Conservation (phyloP, 2,113 vertebrate genomes). For the Martes martes region DNA sequence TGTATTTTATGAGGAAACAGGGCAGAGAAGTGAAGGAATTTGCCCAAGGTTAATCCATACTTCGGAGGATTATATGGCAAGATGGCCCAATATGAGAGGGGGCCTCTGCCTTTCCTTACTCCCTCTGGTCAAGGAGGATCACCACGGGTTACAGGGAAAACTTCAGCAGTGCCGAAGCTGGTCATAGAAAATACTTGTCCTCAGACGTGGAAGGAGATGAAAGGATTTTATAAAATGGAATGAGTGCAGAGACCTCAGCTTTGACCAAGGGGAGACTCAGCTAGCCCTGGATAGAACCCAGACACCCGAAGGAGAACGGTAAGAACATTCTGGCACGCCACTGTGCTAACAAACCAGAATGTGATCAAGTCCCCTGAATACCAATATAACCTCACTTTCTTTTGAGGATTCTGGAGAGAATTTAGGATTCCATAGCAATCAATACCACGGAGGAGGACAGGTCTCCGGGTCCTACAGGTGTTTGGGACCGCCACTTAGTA, state of each 20-base stretch:
- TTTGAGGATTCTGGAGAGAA: background rate
- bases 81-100: background rate
- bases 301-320: background rate
- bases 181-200: background rate
- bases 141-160: background rate
- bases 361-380: background rate
- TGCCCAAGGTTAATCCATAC: background rate
- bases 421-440: background rate
- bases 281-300: background rate
- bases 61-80: background rate
- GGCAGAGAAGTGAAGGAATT: constrained; percentile 5
- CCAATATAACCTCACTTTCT: background rate
- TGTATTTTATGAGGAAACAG: background rate
- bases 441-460: background rate
- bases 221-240: background rate
- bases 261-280: background rate
- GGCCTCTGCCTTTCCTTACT: background rate
- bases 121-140: background rate
- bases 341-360: background rate
- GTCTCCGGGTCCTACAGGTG: background rate
- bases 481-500: background rate
- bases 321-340: background rate
- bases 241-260: background rate
- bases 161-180: background rate
- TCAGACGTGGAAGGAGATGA: background rate